A percentile compares a stretch with the other conserved stretches of the same genome.
Conservation (phyloP, 2,113 vertebrate genomes). For the Haplochromis burtoni region DNA sequence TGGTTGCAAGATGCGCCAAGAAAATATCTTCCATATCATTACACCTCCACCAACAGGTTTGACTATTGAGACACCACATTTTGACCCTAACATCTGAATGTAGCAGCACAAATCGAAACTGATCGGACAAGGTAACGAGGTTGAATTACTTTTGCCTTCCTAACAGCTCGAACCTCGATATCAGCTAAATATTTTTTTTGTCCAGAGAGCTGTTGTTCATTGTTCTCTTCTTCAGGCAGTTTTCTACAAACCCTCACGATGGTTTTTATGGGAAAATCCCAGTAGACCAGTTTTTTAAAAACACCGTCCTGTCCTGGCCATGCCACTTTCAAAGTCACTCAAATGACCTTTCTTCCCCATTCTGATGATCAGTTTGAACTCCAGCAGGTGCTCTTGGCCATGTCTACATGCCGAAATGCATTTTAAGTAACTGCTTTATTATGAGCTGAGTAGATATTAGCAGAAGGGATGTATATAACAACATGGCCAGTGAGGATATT, state of each 20-base stretch:
- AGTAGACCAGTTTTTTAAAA: background rate
- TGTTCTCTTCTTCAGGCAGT: background rate
- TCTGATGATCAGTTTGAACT: background rate
- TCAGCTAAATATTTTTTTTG: background rate
- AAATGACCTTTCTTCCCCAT: background rate
- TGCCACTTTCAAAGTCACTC: background rate
- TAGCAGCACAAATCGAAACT: background rate
- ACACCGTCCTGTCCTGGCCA: background rate
- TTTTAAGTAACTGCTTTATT: background rate
- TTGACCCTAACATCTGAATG: background rate
- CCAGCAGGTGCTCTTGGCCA: background rate
- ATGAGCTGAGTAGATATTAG: background rate
- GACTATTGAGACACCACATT: background rate
- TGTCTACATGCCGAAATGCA: fast-evolving
- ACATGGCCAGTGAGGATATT: background rate
- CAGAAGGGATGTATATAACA: background rate
- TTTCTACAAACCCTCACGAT: fast-evolving
- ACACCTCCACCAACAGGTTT: background rate
- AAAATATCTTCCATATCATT: background rate
- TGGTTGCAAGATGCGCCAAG: fast-evolving
- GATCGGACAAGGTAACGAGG: fast-evolving
- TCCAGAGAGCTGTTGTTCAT: background rate
- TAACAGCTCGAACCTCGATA: fast-evolving
- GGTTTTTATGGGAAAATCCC: background rate
- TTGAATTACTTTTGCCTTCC: background rate